Conservation (phyloP, 2,113 vertebrate genomes). For the Paraplagusia blochii region DNA sequence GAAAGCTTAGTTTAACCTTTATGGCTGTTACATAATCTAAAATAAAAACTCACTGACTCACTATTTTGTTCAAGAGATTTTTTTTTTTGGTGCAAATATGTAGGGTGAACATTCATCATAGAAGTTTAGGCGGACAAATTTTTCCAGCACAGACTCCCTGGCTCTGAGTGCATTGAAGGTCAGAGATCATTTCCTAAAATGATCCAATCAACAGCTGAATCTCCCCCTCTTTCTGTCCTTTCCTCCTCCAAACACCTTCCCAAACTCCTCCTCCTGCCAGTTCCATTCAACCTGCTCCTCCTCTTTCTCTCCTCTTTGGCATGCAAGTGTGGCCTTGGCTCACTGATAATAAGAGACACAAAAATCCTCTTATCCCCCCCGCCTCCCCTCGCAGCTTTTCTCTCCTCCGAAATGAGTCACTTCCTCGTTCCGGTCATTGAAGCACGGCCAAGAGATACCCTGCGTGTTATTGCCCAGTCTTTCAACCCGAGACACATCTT, state of each 20-base stretch:
- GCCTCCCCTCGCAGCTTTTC: constrained; percentile 41
- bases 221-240: constrained; percentile 28
- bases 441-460: constrained; percentile 77
- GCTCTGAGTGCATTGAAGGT: constrained; percentile 26
- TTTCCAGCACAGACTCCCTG: constrained; percentile 48
- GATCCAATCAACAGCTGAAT: constrained; percentile 34
- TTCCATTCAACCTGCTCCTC: constrained; percentile 55
- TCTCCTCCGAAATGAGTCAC: constrained; percentile 79
- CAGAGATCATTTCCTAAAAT: constrained; percentile 47
- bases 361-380: constrained; percentile 72
- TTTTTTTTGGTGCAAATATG: constrained; percentile 6
- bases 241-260: constrained; percentile 47
- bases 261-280: constrained; percentile 46
- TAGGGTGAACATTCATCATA: constrained; percentile 37
- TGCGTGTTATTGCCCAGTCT: constrained; percentile 80
- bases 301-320: constrained; percentile 56
- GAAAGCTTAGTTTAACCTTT: constrained; percentile 41
- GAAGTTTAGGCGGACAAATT: constrained; percentile 53
- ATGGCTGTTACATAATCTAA: constrained; percentile 22
- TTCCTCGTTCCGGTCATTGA: constrained; percentile 76
- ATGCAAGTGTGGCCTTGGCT: constrained; percentile 79
- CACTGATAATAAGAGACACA: constrained; percentile 84
- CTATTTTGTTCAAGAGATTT: constrained; percentile 10
- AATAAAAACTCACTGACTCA: constrained; percentile 2
- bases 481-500: constrained; percentile 72